Percentiles rank a stretch among this genome's conserved stretches.
Conservation (phyloP, 2,888 invertebrate species). For the Liposcelis brunnea region DNA sequence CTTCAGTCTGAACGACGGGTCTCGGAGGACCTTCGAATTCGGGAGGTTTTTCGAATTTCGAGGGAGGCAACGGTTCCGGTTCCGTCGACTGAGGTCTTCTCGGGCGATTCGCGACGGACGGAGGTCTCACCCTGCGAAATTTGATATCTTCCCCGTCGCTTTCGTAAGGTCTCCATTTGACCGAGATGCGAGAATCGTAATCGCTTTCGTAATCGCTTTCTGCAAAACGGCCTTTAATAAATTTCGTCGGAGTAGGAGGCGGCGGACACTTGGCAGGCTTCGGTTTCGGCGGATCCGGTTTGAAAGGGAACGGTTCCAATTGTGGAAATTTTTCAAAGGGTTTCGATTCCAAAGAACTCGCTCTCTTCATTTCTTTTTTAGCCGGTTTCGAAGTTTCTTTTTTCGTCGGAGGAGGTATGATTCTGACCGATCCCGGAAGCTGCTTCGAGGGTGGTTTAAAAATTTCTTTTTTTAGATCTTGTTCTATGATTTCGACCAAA, state of each 20-base stretch:
- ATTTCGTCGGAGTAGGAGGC: slow-evolving; percentile 38
- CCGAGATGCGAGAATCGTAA: slow-evolving; percentile 29
- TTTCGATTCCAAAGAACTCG: slow-evolving; percentile 18
- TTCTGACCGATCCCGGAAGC: slow-evolving; percentile 35
- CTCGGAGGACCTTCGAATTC: slow-evolving; percentile 26
- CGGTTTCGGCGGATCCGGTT: slow-evolving; percentile 29
- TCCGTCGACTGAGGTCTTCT: slow-evolving; percentile 35
- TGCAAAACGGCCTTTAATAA: slow-evolving; percentile 35
- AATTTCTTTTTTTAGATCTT: slow-evolving; percentile 34
- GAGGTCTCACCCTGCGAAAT: slow-evolving; percentile 36
- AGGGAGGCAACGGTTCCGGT: slow-evolving; percentile 35
- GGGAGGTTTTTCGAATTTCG: slow-evolving; percentile 35
- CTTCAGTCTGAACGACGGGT: slow-evolving; percentile 10
- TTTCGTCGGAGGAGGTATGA: slow-evolving; percentile 29
- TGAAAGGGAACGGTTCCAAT: slow-evolving; percentile 33
- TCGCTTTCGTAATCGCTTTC: slow-evolving; percentile 55
- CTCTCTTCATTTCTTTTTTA: slow-evolving; percentile 11
- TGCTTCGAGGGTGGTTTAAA: slow-evolving; percentile 36
- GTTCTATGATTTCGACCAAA: slow-evolving; percentile 31
- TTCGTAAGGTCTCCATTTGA: slow-evolving; percentile 42
- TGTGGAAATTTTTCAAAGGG: slow-evolving; percentile 29
- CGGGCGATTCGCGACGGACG: slow-evolving; percentile 23
- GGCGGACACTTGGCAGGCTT: slow-evolving; percentile 28
- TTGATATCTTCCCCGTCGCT: slow-evolving; percentile 44
- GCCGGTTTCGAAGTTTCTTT: slow-evolving; percentile 10